Conservation (phyloP, 2,888 invertebrate genomes). For the Microchrysa polita region DNA sequence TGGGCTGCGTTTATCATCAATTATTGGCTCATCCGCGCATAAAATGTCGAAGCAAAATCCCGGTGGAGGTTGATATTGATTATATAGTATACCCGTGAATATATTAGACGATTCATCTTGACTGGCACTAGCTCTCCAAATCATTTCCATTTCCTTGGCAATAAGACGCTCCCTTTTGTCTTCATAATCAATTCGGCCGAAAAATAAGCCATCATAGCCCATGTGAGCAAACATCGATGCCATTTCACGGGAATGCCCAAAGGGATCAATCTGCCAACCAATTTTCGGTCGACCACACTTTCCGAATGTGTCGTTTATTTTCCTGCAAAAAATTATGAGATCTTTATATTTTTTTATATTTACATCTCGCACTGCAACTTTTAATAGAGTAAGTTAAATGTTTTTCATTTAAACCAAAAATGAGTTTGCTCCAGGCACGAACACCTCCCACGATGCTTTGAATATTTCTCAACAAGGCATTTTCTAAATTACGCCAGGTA, state of each 20-base stretch:
- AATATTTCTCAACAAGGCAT: not conserved
- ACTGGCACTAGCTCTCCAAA: slow-evolving; percentile 82
- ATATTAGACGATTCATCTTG: slow-evolving; percentile 73
- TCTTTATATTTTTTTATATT: slow-evolving; percentile 6
- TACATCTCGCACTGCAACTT: too few species aligned
- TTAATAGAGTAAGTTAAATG: too few species aligned
- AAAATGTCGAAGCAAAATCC: slow-evolving; percentile 94
- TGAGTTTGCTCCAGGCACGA: too few species aligned
- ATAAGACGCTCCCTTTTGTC: slow-evolving; percentile 74
- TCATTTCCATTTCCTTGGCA: slow-evolving; percentile 77
- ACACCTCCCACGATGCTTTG: too few species aligned
- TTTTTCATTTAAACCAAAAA: too few species aligned
- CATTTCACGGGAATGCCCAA: slow-evolving; percentile 88
- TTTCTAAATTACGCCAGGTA: too few species aligned
- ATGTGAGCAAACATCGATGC: slow-evolving; percentile 82
- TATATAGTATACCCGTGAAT: slow-evolving; percentile 86
- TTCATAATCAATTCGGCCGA: slow-evolving; percentile 87
- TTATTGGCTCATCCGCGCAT: slow-evolving; percentile 85
- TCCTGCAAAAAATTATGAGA: slow-evolving; percentile 61
- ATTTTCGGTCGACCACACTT: slow-evolving; percentile 78
- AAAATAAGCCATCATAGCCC: slow-evolving; percentile 88
- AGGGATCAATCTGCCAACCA: slow-evolving; percentile 90
- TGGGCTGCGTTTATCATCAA: slow-evolving; percentile 82
- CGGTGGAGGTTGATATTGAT: slow-evolving; percentile 83
- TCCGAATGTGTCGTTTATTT: slow-evolving; percentile 75